A percentile compares a stretch with the other conserved stretches of the same genome.
Conservation (phyloP, 2,113 vertebrate species). For the Nipponia nippon region DNA sequence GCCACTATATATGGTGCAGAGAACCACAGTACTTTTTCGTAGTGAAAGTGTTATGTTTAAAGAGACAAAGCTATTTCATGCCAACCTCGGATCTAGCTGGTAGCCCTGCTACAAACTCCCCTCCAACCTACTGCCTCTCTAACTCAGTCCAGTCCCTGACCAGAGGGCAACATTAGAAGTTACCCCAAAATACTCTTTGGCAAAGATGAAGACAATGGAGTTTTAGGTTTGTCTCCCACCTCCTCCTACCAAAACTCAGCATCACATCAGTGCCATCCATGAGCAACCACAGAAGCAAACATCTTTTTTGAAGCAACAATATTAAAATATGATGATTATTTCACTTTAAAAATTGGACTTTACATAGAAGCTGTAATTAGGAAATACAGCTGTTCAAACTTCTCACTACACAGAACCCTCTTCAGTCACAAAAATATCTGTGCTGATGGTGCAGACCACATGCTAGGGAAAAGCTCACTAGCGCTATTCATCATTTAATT, state of each 20-base stretch:
- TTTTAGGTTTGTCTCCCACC: neutral
- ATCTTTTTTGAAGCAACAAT: neutral
- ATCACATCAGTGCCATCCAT: neutral
- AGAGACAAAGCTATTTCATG: neutral
- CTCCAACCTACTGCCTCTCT: neutral
- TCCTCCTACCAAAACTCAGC: neutral
- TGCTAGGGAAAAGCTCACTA: neutral
- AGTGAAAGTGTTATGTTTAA: neutral
- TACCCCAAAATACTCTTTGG: neutral
- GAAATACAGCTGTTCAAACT: constrained; percentile 8
- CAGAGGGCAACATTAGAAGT: neutral
- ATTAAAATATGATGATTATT: neutral
- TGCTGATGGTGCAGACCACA: neutral
- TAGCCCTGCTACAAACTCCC: neutral
- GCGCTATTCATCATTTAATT: constrained; percentile 15
- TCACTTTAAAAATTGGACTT: neutral
- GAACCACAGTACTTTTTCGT: neutral
- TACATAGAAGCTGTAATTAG: neutral
- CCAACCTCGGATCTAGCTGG: neutral
- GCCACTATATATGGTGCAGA: neutral
- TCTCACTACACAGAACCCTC: neutral
- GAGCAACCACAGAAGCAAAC: neutral
- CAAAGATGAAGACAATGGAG: neutral
- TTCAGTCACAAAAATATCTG: neutral
- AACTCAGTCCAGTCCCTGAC: neutral